A percentile compares a stretch with the other conserved stretches of the same genome.
Conservation (phyloP, 1,140 invertebrate species). For the Brachionus calyciflorus region DNA sequence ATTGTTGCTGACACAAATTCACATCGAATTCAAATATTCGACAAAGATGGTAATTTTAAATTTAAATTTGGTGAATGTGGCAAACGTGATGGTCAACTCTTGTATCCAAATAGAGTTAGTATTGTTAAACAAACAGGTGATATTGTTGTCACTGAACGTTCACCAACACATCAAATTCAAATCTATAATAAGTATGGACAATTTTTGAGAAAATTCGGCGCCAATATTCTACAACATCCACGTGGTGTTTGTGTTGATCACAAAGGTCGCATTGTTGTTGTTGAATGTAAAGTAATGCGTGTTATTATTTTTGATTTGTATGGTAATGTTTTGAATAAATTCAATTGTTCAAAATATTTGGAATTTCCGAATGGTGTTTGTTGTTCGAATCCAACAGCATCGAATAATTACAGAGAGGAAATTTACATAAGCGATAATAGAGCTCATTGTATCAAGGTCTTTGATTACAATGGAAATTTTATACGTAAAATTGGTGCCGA, state of each 20-base stretch:
- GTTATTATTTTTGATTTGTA: conserved; percentile 98
- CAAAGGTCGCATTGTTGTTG: conserved; percentile 94
- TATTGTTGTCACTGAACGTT: conserved; percentile 96
- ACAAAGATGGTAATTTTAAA: conserved; percentile 84
- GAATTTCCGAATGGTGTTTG: conserved; percentile 99
- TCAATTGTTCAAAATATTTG: conserved; percentile 95
- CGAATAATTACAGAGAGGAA: conserved; percentile 88
- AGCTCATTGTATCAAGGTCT: conserved; percentile 98
- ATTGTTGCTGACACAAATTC: conserved; percentile 99
- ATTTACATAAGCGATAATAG: conserved; percentile 99
- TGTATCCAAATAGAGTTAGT: conserved; percentile 96
- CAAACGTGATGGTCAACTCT: conserved; percentile 84
- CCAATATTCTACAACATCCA: conserved; percentile 96
- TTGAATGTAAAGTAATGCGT: conserved; percentile 99
- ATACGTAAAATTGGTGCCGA: conserved; percentile 95
- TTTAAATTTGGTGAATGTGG: conserved; percentile 98
- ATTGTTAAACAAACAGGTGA: conserved; percentile 94
- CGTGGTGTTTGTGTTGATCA: conserved; percentile 91
- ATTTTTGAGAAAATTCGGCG: conserved; percentile 97
- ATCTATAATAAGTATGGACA: conserved; percentile 99
- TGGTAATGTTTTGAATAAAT: conserved; percentile 93
- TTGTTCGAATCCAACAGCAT: conserved; percentile 48
- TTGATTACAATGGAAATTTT: conserved; percentile 96
- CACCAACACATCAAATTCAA: conserved; percentile 92
- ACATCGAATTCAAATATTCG: conserved; percentile 93